A percentile compares a stretch with the other conserved stretches of the same genome.
These are phyloP conservation scores for Vicugna pacos DNA, from an alignment of 2,113 vertebrate species.

Conservation along the genomic window DNA sequence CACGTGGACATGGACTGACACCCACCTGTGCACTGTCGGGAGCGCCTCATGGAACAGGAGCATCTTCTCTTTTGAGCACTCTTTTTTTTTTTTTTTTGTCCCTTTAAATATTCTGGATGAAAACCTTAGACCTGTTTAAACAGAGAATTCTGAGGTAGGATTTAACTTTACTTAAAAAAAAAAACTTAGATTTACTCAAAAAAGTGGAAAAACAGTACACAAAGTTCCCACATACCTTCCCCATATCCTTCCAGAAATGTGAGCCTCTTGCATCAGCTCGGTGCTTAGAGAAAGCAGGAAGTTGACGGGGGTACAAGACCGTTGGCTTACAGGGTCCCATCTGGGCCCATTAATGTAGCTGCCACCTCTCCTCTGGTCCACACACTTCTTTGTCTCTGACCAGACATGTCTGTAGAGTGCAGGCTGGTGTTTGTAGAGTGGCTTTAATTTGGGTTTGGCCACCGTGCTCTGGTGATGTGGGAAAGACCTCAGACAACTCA, in stretches of 20 bases:
- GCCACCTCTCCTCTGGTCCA: not conserved
- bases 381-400: not conserved
- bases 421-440: not conserved
- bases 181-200: not conserved
- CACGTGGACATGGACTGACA: not conserved
- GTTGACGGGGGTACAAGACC: fast-evolving
- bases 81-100: not conserved
- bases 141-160: not conserved
- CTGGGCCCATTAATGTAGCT: not conserved
- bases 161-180: not conserved
- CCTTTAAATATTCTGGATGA: not conserved
- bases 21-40: fast-evolving
- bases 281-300: not conserved
- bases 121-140: not conserved
- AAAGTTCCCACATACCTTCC: too few species aligned
- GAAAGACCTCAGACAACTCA: not conserved
- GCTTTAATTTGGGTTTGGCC: not conserved
- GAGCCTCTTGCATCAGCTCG: not conserved
- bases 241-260: not conserved
- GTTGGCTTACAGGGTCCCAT: fast-evolving
- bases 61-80: not conserved
- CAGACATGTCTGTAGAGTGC: fast-evolving
- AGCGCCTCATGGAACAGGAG: not conserved
- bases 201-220: not conserved
- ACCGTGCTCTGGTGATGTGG: too few species aligned